A percentile compares a stretch with the other conserved stretches of the same genome.
phyloP scores from a whole-genome alignment of 2,888 invertebrate genomes.

The Heliconius ethilla region DNA sequence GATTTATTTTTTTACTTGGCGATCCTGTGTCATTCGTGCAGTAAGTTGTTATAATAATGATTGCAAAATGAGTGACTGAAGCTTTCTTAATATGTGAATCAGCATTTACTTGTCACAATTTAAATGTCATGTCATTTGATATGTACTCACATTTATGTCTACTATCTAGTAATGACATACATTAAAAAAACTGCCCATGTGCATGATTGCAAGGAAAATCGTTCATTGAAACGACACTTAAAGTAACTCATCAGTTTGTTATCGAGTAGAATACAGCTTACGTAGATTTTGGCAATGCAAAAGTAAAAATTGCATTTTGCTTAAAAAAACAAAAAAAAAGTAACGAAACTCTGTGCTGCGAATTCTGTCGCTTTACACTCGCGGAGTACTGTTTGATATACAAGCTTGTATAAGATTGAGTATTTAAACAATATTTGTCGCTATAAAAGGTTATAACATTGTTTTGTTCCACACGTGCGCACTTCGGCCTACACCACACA shows the following conservation, averaged over 20 bases:
- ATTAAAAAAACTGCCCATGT: slow-evolving; percentile 39
- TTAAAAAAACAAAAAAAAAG: slow-evolving; percentile 46
- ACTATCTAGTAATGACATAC: slow-evolving; percentile 26
- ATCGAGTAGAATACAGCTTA: slow-evolving; percentile 55
- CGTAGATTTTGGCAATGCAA: slow-evolving; percentile 72
- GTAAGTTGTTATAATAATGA: slow-evolving; percentile 50
- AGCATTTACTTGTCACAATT: slow-evolving; percentile 38
- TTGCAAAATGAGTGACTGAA: slow-evolving; percentile 47
- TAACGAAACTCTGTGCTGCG: slow-evolving; percentile 51
- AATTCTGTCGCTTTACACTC: slow-evolving; percentile 61
- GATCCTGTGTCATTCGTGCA: slow-evolving; percentile 49
- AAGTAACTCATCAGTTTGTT: slow-evolving; percentile 41
- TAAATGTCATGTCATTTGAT: slow-evolving; percentile 35
- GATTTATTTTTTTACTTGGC: slow-evolving; percentile 50
- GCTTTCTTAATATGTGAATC: slow-evolving; percentile 43
- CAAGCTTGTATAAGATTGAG: slow-evolving; percentile 31
- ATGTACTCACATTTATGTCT: slow-evolving; percentile 15
- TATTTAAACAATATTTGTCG: slow-evolving; percentile 46
- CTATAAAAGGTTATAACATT: slow-evolving; percentile 66
- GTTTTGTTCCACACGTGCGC: slow-evolving; percentile 79
- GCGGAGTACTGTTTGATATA: slow-evolving; percentile 20
- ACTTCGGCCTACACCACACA: slow-evolving; percentile 67
- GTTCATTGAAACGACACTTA: slow-evolving; percentile 27
- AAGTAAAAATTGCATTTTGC: slow-evolving; percentile 63
- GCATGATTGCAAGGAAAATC: slow-evolving; percentile 47